phyloP scores from a whole-genome alignment of 2,797 vertebrate genomes.

The Pseudochromis fuscus region DNA sequence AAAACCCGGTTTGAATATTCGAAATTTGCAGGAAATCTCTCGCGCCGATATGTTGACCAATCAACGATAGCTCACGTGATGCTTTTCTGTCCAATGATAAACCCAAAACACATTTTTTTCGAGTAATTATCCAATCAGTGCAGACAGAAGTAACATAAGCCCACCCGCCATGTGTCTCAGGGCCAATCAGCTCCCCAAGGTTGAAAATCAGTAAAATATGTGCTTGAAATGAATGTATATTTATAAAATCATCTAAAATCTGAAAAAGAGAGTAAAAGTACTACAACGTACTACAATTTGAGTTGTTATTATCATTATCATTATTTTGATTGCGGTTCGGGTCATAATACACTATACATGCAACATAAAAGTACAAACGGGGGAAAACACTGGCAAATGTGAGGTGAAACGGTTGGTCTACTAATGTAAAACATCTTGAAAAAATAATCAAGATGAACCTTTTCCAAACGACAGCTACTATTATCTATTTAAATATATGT shows the following conservation, averaged over 20 bases:
- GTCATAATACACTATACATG: neutral
- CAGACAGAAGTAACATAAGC: accelerated
- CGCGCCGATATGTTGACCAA: slow-evolving; percentile 64
- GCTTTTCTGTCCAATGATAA: slow-evolving; percentile 24
- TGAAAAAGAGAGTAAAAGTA: neutral
- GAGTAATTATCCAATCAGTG: slow-evolving; percentile 40
- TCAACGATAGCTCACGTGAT: neutral
- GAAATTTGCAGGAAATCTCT: neutral
- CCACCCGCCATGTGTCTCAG: slow-evolving; percentile 15
- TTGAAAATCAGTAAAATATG: neutral
- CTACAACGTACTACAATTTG: neutral
- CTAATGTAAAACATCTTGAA: neutral
- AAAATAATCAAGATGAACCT: neutral
- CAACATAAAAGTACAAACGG: neutral
- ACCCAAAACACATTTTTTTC: accelerated
- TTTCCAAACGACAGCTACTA: neutral
- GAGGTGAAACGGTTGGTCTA: neutral
- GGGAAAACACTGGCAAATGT: neutral
- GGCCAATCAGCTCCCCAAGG: slow-evolving; percentile 29
- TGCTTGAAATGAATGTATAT: neutral
- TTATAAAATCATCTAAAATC: neutral
- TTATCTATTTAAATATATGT: neutral
- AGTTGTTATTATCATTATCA: neutral
- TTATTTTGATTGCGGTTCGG: neutral
- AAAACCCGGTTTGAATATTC: slow-evolving; percentile 36